phyloP scores from a whole-genome alignment of 2,888 invertebrate genomes.

The Sipha maydis region DNA sequence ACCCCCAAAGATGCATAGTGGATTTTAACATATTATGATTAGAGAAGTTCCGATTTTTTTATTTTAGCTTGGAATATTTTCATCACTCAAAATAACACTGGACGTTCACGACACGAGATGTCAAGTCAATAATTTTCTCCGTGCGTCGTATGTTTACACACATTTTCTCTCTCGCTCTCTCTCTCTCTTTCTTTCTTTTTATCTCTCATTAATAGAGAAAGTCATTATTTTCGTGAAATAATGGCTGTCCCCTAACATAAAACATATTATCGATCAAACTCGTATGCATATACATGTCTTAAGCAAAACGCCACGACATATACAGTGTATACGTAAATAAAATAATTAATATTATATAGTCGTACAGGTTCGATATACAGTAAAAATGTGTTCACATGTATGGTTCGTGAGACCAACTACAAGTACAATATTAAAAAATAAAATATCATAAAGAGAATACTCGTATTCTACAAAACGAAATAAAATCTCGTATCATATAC shows the following conservation, averaged over 20 bases:
- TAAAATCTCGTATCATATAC: too few relatives aligned
- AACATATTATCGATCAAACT: not conserved
- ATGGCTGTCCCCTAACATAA: not conserved
- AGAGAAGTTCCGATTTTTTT: constrained; percentile 18
- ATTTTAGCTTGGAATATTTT: constrained; percentile 50
- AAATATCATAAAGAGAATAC: too few relatives aligned
- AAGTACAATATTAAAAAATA: too few relatives aligned
- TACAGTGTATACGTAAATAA: not conserved
- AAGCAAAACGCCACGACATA: not conserved
- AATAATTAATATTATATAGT: not conserved
- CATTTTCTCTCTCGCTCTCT: not conserved
- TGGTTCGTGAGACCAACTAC: too few relatives aligned
- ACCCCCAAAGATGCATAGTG: not conserved
- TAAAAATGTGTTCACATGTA: too few relatives aligned
- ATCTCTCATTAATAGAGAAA: not conserved
- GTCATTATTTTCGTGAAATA: not conserved
- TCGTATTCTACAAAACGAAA: too few relatives aligned
- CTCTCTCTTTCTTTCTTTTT: not conserved
- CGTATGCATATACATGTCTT: not conserved
- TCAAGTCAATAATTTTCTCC: constrained; percentile 44
- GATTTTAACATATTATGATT: constrained; percentile 15
- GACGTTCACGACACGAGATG: not conserved
- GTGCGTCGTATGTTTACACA: not conserved
- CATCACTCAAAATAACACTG: constrained; percentile 48
- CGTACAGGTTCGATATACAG: not conserved